Evolutionary conservation across 2,113 vertebrate genomes (phyloP).

Genomic region (Dasypus novemcinctus): DNA sequence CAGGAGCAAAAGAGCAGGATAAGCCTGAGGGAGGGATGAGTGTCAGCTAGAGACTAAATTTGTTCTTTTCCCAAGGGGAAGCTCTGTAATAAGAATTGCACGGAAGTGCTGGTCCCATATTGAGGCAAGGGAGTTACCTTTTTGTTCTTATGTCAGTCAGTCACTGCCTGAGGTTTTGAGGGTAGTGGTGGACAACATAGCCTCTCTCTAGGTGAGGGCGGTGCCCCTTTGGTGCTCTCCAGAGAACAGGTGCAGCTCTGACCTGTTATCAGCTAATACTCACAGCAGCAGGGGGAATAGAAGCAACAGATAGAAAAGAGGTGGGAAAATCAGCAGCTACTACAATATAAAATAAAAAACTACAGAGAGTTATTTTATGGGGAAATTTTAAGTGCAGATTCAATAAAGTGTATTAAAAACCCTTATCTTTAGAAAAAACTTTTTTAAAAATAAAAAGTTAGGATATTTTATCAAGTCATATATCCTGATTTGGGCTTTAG

Average conservation of each 20-base stretch:
- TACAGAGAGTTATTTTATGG: neutral
- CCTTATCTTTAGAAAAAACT: neutral
- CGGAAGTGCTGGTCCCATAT: neutral
- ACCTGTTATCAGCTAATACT: neutral
- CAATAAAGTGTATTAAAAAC: neutral
- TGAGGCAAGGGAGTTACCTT: neutral
- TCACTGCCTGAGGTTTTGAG: neutral
- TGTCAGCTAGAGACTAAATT: neutral
- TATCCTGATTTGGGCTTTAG: neutral
- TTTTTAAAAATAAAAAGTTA: constrained; percentile 15
- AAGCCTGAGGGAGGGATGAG: neutral
- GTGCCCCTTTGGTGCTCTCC: neutral
- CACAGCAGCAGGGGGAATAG: neutral
- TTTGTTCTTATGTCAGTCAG: neutral
- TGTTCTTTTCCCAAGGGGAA: neutral
- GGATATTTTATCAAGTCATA: neutral
- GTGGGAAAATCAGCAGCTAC: neutral
- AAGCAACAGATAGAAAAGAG: neutral
- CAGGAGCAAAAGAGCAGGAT: neutral
- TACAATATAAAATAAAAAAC: neutral
- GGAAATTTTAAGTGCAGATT: neutral
- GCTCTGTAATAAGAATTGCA: neutral
- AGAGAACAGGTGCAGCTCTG: neutral
- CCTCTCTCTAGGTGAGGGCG: neutral
- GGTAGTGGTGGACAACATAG: neutral